phyloP scores from a whole-genome alignment of 2,113 vertebrate genomes.

The Halichoeres trimaculatus region DNA sequence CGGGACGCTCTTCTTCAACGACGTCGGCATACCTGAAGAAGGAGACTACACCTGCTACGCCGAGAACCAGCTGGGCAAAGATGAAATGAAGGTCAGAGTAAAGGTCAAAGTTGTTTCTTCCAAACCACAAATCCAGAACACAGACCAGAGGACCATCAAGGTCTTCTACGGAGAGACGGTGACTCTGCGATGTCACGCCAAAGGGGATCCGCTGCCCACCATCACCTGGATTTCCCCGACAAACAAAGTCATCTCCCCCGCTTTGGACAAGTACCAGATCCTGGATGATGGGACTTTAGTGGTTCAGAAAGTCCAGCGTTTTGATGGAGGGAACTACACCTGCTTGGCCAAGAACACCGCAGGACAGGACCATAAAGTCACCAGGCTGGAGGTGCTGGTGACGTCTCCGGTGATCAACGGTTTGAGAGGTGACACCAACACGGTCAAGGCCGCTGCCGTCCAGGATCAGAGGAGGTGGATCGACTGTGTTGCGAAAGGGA shows the following conservation, averaged over 20 bases:
- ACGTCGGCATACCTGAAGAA: constrained; percentile 87
- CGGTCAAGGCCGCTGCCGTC: constrained; percentile 77
- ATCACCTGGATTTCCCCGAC: constrained; percentile 90
- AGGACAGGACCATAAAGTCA: constrained; percentile 85
- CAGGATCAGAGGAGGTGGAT: constrained; percentile 82
- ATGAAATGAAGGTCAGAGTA: constrained; percentile 89
- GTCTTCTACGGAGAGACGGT: constrained; percentile 86
- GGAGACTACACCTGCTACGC: constrained; percentile 95
- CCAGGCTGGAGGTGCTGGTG: constrained; percentile 83
- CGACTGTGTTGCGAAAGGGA: constrained; percentile 86
- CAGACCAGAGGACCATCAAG: constrained; percentile 62
- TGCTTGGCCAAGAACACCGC: constrained; percentile 85
- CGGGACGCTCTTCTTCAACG: constrained; percentile 91
- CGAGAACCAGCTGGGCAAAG: constrained; percentile 91
- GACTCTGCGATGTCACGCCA: constrained; percentile 82
- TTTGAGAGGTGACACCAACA: constrained; percentile 66
- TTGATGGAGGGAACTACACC: constrained; percentile 93
- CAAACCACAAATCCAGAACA: constrained; percentile 82
- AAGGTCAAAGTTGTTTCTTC: constrained; percentile 84
- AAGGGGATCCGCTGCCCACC: constrained; percentile 85
- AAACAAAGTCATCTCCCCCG: constrained; percentile 79
- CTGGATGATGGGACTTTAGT: constrained; percentile 86
- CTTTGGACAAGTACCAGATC: constrained; percentile 87
- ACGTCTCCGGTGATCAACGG: constrained; percentile 88
- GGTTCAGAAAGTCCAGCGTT: constrained; percentile 88